Evolutionary conservation across 1,140 invertebrate species (phyloP).

Genomic region (Achroia grisella): DNA sequence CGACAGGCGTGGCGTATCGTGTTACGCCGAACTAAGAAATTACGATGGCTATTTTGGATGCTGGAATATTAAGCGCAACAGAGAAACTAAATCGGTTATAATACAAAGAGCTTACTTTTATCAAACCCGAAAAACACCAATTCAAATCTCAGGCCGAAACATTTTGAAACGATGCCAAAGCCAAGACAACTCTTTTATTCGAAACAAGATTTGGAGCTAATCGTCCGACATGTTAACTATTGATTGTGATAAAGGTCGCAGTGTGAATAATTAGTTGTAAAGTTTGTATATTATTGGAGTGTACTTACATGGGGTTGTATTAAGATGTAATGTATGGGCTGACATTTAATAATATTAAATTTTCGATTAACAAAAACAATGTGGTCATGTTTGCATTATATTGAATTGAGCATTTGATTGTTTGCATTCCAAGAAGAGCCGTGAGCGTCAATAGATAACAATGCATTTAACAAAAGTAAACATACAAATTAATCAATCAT

Average conservation of each 20-base stretch:
- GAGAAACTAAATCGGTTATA: conserved; percentile 1
- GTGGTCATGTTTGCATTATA: conserved; percentile 15
- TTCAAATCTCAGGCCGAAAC: background rate
- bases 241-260: background rate
- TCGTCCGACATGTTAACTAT: background rate
- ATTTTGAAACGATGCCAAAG: conserved; percentile 2
- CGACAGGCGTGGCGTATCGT: conserved; percentile 39
- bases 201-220: background rate
- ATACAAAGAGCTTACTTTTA: background rate
- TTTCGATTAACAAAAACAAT: conserved; percentile 10
- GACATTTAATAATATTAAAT: conserved; percentile 17
- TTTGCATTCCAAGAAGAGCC: conserved; percentile 37
- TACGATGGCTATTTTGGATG: conserved; percentile 26
- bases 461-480: conserved; percentile 27
- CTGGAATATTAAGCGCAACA: conserved; percentile 18
- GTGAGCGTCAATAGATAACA: conserved; percentile 29
- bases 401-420: conserved; percentile 21
- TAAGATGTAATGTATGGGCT: conserved; percentile 5
- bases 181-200: background rate
- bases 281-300: background rate
- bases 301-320: background rate
- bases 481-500: conserved; percentile 40
- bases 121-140: background rate
- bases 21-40: conserved; percentile 40
- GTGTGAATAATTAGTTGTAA: background rate